Evolutionary conservation across 2,888 invertebrate genomes (phyloP).

Genomic region (Orthosia cruda): DNA sequence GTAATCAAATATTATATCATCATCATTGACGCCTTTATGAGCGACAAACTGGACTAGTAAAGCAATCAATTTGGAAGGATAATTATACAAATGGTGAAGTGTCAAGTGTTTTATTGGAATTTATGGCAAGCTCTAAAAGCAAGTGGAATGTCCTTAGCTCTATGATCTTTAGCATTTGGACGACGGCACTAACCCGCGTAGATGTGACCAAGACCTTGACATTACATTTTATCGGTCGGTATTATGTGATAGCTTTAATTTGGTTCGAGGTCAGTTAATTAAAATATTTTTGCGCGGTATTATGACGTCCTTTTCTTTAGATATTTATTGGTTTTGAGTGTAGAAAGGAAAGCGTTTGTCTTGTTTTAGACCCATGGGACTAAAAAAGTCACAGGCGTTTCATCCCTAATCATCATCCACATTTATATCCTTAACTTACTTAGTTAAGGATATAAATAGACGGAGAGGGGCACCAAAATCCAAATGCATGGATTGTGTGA

Average conservation of each 20-base stretch:
- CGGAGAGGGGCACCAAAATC: no score
- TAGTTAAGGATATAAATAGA: no score
- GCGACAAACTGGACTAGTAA: conserved; percentile 50
- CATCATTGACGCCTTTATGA: conserved; percentile 53
- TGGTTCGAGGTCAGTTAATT: conserved; percentile 28
- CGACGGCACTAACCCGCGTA: conserved; percentile 12
- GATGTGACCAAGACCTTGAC: conserved; percentile 59
- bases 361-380: no score
- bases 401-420: no score
- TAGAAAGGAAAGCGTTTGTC: no score
- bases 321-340: background rate
- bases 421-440: no score
- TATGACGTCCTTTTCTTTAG: conserved; percentile 9
- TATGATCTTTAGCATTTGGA: conserved; percentile 58
- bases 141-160: conserved; percentile 77
- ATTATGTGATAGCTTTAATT: conserved; percentile 42
- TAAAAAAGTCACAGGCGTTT: no score
- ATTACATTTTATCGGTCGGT: conserved; percentile 42
- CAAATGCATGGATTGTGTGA: no score
- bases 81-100: conserved; percentile 57
- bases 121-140: conserved; percentile 74
- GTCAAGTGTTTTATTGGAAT: conserved; percentile 75
- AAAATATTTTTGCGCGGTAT: conserved; percentile 13
- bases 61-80: conserved; percentile 57
- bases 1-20: conserved; percentile 52